These are phyloP conservation scores for Drosophila teissieri DNA, from an alignment of 1,140 invertebrate genomes.

Conservation along the genomic window DNA sequence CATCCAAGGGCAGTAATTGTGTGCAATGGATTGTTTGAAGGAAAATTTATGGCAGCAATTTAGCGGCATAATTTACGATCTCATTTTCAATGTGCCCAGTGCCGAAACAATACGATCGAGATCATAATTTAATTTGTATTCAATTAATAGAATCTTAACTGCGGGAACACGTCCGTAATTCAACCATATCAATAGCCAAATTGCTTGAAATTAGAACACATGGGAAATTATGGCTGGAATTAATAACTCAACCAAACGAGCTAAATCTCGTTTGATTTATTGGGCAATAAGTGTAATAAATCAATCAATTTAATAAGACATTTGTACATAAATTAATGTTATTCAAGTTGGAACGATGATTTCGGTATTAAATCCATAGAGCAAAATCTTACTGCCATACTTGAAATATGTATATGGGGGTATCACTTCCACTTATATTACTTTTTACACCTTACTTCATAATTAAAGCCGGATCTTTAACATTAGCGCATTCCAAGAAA, in stretches of 20 bases:
- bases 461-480: no score
- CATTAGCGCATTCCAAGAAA: no score
- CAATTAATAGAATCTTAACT: conserved; percentile 13
- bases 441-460: no score
- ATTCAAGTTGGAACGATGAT: no score
- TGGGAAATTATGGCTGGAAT: conserved; percentile 9
- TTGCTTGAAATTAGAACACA: conserved; percentile 24
- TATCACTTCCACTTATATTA: neutral
- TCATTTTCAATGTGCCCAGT: conserved; percentile 11
- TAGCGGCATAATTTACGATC: conserved; percentile 31
- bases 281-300: conserved; percentile 7
- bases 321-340: no score
- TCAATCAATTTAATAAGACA: neutral
- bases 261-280: conserved; percentile 13
- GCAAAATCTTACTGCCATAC: no score
- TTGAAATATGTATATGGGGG: neutral
- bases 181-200: neutral
- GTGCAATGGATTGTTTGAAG: conserved; percentile 45
- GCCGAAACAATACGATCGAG: conserved; percentile 1
- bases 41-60: conserved; percentile 44
- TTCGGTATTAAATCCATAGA: no score
- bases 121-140: conserved; percentile 14
- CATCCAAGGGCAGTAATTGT: conserved; percentile 46
- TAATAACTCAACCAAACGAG: conserved; percentile 12
- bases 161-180: conserved; percentile 2